phyloP scores from a whole-genome alignment of 2,797 vertebrate genomes.

The Rhinophrynus dorsalis region DNA sequence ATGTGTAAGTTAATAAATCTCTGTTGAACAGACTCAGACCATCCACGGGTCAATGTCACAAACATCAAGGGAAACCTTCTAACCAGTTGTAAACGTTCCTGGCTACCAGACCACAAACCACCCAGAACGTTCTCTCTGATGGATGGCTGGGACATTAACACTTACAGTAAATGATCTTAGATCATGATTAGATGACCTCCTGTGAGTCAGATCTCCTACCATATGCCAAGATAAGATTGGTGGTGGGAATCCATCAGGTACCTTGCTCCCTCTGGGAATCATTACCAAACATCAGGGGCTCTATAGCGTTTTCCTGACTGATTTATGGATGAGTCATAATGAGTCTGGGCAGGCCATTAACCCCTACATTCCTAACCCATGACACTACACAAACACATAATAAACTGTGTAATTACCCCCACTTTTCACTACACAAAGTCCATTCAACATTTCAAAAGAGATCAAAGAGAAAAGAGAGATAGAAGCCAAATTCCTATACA shows the following conservation, averaged over 20 bases:
- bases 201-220: too few relatives aligned
- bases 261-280: conserved; percentile 50
- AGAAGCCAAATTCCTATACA: conserved; percentile 55
- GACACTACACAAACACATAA: conserved; percentile 59
- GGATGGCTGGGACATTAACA: background rate
- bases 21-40: too few relatives aligned
- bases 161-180: background rate
- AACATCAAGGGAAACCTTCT: too few relatives aligned
- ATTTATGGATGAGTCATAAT: conserved; percentile 65
- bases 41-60: too few relatives aligned
- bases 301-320: conserved; percentile 62
- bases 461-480: conserved; percentile 51
- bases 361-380: conserved; percentile 69
- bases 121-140: background rate
- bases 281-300: conserved; percentile 63
- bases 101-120: too few relatives aligned
- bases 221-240: background rate
- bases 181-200: background rate
- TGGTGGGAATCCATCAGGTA: background rate
- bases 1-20: too few relatives aligned
- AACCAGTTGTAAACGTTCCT: too few relatives aligned
- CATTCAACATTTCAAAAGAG: conserved; percentile 52
- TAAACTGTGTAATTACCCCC: conserved; percentile 54
- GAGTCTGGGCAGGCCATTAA: conserved; percentile 63
- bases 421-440: conserved; percentile 56